Base-by-base conservation (phyloP, 2,113 vertebrate genomes). In the Stegastes partitus region DNA sequence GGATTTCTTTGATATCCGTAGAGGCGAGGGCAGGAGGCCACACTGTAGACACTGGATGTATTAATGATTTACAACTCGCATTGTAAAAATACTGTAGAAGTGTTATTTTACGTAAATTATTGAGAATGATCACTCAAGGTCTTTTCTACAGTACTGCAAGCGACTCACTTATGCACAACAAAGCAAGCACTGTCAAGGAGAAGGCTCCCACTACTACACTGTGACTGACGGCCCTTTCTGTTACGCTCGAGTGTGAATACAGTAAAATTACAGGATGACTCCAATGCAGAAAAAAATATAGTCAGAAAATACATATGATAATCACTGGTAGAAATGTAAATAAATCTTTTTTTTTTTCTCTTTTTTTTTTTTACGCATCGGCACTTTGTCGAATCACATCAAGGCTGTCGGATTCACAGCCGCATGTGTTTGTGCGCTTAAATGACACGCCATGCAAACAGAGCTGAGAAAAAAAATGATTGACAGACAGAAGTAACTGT, bases 401-500 rank as follows among this genome's bases (percentile, higher is more conserved):
- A 66, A 50, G 34, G 45, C 19, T 47, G 31, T 42, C 15, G 47
- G 61, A 66, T 34, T 66, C 42, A 61, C 15, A 70, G 21, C 34
- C 61, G 6, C 61, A 15, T 54, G 49, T 45, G 56, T 62, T n/a
- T 59, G 19, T 67, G 37, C 12, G 15, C 58, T 66, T 81, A 47
- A 77, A 75, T 11, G 23, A 31, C 21, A 25, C 6, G 22, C 25
- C 64, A 56, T 23, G 21, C 37, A 82, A 76, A 72, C 62, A 54
- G 39, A 74, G 79, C 49, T 37, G 44, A 75, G n/a, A 31, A 68
- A 31, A 22, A 31, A 68, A 31, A 22, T 79, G 82, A 85, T 69
- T 89, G 88, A 82, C 78, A 78, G 70, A 45, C 47, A 21, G 50
- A 84, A 71, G 55, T 73, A 73, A 55, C 47, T 56, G 18, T 79